A percentile compares a stretch with the other conserved stretches of the same genome.
phyloP scores from a whole-genome alignment of 2,888 invertebrate species.

The Choreutis nemorana region DNA sequence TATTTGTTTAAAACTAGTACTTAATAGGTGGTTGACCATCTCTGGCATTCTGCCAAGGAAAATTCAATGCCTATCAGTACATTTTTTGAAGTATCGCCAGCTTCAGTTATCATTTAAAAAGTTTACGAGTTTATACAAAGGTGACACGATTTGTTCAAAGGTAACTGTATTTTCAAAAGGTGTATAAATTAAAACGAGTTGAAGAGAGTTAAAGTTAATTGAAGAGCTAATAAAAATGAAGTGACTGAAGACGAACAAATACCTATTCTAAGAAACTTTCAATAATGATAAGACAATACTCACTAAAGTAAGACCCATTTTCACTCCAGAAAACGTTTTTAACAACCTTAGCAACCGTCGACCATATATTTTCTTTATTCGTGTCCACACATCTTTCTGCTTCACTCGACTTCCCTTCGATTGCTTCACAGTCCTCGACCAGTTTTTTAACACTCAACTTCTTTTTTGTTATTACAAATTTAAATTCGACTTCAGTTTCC shows the following conservation, averaged over 20 bases:
- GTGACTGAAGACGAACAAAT: constrained; percentile 7
- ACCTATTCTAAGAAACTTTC: no score
- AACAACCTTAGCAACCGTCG: constrained; percentile 46
- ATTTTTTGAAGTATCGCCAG: no score
- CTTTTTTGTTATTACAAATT: constrained; percentile 52
- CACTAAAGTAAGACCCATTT: no score
- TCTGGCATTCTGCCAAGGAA: no score
- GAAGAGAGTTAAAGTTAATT: constrained; percentile 8
- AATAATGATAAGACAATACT: no score
- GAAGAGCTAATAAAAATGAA: constrained; percentile 6
- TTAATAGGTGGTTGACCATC: no score
- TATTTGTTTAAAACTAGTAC: no score
- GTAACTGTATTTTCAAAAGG: no score
- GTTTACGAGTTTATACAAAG: no score
- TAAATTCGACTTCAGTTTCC: constrained; percentile 56
- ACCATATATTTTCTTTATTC: constrained; percentile 53
- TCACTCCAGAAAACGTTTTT: constrained; percentile 55
- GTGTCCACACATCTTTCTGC: constrained; percentile 21
- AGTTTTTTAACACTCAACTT: constrained; percentile 42
- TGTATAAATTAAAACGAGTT: constrained; percentile 8
- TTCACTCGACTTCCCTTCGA: constrained; percentile 22
- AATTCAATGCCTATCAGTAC: no score
- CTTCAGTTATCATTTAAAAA: no score
- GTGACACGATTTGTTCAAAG: no score
- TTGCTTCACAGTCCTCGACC: constrained; percentile 20